Base-by-base conservation (phyloP, 1,140 invertebrate genomes). In the Branchinecta lindahli region DNA sequence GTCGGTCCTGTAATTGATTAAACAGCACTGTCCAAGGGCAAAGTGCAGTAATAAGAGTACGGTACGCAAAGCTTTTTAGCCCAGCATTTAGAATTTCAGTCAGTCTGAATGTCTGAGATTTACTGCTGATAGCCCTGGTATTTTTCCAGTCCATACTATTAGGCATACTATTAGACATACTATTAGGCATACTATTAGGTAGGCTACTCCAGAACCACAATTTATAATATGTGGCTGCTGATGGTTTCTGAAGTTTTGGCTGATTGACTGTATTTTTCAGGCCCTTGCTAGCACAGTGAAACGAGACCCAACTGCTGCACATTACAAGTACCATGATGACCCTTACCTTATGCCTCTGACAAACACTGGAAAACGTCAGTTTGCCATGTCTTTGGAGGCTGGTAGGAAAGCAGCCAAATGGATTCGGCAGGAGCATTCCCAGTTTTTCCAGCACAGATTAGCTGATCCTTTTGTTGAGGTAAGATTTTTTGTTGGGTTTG, bases 261-360 rank as follows among this genome's bases (percentile, higher is more conserved):
- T 33, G 69, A 8, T 47, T 33, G 33, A 12, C 66, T 66, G 61
- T 68, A 20, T 10, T 70, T 68, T 68, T 74, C 61, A 89, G 81
- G 90, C 90, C 8, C 79, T 93, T 72, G 85, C 88, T 46, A 83
- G 81, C 71, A 91, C 89, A 3, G 83, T 92, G 20, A 81, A 82
- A 45, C 78, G 83, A 44, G 91, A 94, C 80, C 81, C 83, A 45
- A 90, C 87, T 18, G 89, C 88, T n/a, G 80, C 89, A 21, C 86
- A 90, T 78, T 94, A 90, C 77, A 90, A 89, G 77, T 95, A 86
- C 77, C 87, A 91, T 75, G 92, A 96, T 84, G 93, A 96, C 81
- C 92, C 92, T 7, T 94, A 83, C 77, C 80, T 95, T 5, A 88
- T 88, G 74, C 92, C 92, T n/a, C 77, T 81, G 66, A 90, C 88